Conservation (phyloP, 2,888 invertebrate genomes). For the Trimorus sp. region DNA sequence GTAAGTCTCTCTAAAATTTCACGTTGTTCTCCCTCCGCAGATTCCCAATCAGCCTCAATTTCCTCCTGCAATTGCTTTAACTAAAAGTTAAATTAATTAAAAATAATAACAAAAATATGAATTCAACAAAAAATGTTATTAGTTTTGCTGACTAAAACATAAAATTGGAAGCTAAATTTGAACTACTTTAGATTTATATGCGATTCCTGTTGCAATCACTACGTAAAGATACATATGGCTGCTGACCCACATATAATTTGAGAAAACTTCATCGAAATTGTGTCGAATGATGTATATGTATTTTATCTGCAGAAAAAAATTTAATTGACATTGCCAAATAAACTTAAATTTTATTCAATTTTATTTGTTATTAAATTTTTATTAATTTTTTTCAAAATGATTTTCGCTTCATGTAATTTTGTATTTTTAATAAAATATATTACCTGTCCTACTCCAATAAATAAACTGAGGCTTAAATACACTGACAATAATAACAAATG, state of each 20-base stretch:
- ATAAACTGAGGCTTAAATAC: conserved; percentile 7
- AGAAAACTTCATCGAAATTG: conserved; percentile 26
- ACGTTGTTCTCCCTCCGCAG: not conserved
- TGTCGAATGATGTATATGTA: conserved; percentile 16
- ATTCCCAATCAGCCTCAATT: conserved; percentile 28
- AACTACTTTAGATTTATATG: conserved; percentile 12
- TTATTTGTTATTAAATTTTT: not conserved
- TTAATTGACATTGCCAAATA: too few species aligned
- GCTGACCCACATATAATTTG: conserved; percentile 24
- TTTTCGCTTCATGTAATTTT: too few species aligned
- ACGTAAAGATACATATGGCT: conserved; percentile 21
- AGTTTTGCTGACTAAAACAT: too few species aligned
- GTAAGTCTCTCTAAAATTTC: conserved; percentile 18
- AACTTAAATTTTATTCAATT: too few species aligned
- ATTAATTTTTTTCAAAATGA: too few species aligned
- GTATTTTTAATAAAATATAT: conserved; percentile 4
- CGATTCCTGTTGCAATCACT: conserved; percentile 5
- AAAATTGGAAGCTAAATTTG: too few species aligned
- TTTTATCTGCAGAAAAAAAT: conserved; percentile 16
- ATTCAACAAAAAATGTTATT: too few species aligned
- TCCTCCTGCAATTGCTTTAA: conserved; percentile 21
- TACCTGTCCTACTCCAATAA: conserved; percentile 23
- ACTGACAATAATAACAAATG: conserved; percentile 15
- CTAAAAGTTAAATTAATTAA: conserved; percentile 2
- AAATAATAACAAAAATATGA: too few species aligned